Percentiles rank a stretch among this genome's conserved stretches.
Evolutionary conservation across 2,113 vertebrate species (phyloP).

Genomic region (Perognathus longimembris): DNA sequence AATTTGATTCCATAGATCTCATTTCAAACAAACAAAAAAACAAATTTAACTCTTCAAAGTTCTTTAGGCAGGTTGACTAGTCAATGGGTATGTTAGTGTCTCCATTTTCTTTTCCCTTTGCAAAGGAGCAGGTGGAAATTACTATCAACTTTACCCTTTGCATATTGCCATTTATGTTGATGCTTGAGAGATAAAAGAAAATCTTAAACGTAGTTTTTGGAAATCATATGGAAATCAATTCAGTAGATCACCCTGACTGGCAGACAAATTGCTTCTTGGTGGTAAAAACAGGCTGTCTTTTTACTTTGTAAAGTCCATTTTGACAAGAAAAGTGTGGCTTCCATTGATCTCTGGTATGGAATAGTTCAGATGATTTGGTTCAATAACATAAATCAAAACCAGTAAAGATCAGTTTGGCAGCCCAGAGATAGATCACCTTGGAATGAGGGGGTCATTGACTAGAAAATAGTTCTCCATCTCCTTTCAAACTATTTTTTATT

Average conservation of each 20-base stretch:
- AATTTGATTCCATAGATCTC: conserved; percentile 27
- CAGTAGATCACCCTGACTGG: not conserved
- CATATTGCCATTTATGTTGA: conserved; percentile 50
- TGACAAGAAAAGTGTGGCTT: conserved; percentile 42
- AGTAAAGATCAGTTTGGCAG: conserved; percentile 41
- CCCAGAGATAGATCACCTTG: not conserved
- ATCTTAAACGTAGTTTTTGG: conserved; percentile 60
- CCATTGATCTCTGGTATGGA: conserved; percentile 39
- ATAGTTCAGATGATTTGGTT: conserved; percentile 56
- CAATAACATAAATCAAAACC: conserved; percentile 51
- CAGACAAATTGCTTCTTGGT: conserved; percentile 55
- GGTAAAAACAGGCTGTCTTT: conserved; percentile 31
- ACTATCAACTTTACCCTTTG: not conserved
- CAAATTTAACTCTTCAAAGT: conserved; percentile 1
- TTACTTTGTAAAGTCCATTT: conserved; percentile 28
- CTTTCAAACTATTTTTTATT: not conserved
- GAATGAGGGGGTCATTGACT: not conserved
- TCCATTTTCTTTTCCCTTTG: not conserved
- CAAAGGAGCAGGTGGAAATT: not conserved
- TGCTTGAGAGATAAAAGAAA: conserved; percentile 66
- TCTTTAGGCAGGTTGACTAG: not conserved
- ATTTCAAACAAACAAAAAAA: conserved; percentile 61
- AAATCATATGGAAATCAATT: conserved; percentile 44
- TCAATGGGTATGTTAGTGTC: not conserved
- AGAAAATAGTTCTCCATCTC: not conserved